Conservation (phyloP, 2,888 invertebrate species). For the Drosophila ustulata region DNA sequence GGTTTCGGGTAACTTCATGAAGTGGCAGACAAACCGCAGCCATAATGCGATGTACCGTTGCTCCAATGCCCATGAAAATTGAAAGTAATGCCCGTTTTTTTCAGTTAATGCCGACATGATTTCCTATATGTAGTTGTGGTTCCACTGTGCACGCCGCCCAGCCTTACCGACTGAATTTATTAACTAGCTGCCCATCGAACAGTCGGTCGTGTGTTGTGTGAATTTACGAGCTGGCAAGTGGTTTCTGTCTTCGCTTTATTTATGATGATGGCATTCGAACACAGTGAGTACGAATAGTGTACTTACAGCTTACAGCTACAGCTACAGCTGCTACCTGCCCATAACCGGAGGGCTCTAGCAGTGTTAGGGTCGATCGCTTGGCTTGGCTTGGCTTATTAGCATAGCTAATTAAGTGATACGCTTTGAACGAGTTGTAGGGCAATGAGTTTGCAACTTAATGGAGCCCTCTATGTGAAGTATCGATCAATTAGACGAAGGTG, state of each 20-base stretch:
- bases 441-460: constrained; percentile 31
- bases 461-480: constrained; percentile 11
- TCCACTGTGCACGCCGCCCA: constrained; percentile 54
- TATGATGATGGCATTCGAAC: constrained; percentile 60
- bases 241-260: constrained; percentile 54
- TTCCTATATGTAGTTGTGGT: constrained; percentile 25
- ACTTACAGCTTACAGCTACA: constrained; percentile 3
- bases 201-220: constrained; percentile 42
- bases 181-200: constrained; percentile 55
- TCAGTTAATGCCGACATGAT: constrained; percentile 59
- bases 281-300: constrained; percentile 20
- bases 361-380: not conserved
- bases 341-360: not conserved
- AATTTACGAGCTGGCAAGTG: constrained; percentile 65
- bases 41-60: constrained; percentile 39
- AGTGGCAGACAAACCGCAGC: constrained; percentile 30
- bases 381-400: constrained; percentile 61
- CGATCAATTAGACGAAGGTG: constrained; percentile 19
- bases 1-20: constrained; percentile 56
- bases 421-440: constrained; percentile 36
- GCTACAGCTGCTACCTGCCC: constrained; percentile 12
- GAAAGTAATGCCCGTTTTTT: constrained; percentile 68
- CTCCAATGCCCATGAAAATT: constrained; percentile 71
- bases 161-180: constrained; percentile 64
- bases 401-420: constrained; percentile 74